Evolutionary conservation across 2,113 vertebrate genomes (phyloP).

Genomic region (Trachemys scripta): DNA sequence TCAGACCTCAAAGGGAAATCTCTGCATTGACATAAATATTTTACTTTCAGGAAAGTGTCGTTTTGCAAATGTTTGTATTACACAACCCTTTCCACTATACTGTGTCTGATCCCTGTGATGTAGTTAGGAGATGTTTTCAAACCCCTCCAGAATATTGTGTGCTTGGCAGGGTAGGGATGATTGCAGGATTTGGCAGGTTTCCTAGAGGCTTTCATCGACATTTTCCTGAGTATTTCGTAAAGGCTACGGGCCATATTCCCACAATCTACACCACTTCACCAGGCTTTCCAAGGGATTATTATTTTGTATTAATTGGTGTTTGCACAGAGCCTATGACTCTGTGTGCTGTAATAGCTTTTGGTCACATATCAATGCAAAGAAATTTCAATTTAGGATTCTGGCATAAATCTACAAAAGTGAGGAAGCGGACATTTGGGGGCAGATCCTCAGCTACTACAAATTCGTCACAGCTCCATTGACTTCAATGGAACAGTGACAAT

Average conservation of each 20-base stretch:
- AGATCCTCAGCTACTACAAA: background rate
- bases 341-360: background rate
- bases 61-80: background rate
- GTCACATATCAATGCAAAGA: background rate
- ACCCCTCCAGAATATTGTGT: background rate
- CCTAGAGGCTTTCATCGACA: background rate
- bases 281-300: background rate
- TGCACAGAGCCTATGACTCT: accelerated
- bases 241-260: background rate
- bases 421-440: background rate
- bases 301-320: background rate
- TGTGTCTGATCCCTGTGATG: background rate
- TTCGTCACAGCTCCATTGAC: background rate
- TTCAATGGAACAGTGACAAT: background rate
- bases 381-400: background rate
- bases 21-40: background rate
- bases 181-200: background rate
- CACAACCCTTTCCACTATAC: background rate
- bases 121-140: background rate
- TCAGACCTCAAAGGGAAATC: background rate
- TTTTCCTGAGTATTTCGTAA: background rate
- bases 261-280: background rate
- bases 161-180: background rate
- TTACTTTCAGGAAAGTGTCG: background rate
- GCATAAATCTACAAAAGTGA: background rate